Evolutionary conservation across 1,140 invertebrate genomes (phyloP), one percentile per base, ranked within the genome.

Genomic region (Drosophila quadrilineata): DNA sequence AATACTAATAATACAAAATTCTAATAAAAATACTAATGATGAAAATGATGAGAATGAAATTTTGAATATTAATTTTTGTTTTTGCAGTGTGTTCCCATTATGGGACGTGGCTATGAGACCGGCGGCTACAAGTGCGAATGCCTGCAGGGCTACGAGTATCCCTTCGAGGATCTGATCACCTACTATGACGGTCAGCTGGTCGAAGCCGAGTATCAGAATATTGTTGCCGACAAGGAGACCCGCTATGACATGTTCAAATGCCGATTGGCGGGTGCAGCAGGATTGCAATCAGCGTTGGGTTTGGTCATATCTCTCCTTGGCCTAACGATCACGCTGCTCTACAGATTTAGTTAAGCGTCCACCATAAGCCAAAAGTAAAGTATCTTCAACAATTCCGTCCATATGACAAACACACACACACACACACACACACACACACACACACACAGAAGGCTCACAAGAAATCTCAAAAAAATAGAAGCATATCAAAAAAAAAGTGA

Each of bases 61-160:
- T 6, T 12, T 28, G 12, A 1, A 6, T 10, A 21, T 17, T 1
- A 1, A 28, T 19, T 19, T 74, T 38, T 5, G 6, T n/a, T 64
- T 69, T 93, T 93, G 24, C 90, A 98, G 97, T 99, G 98, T 90
- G 96, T 98, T 14, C 97, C 97, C 8, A 95, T 99, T 60, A 93
- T 96, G 71, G 97, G 97, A 9, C 93, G 97, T 88, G 96, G 96
- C 38, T 98, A 96, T 89, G 94, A 97, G 67, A 93, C 94, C 8
- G 98, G 98, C 45, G 97, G 97, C n/a, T 99, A 99, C 91, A 99
- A 99, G 91, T 99, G 98, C 90, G 97, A 99, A 89, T 99, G 98
- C 88, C 94, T 96, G 48, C 98, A 99, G 91, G 98, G 98, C 17
- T 99, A 94, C 87, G 98, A 99, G 89, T 99, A 99, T 92, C 97